Evolutionary conservation across 1,140 invertebrate species (phyloP).

Genomic region (Pantala flavescens): DNA sequence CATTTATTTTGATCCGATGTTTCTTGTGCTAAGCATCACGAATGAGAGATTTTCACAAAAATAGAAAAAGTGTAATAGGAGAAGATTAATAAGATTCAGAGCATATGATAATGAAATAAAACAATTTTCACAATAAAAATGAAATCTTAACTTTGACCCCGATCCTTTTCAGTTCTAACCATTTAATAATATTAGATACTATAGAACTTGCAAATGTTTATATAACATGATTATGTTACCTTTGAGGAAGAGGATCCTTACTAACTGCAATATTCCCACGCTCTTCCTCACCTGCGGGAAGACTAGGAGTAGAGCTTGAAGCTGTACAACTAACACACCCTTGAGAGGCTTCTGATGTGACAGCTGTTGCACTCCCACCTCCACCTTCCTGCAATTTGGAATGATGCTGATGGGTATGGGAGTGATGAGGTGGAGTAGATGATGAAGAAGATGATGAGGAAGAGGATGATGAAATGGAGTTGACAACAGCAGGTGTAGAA

Average conservation of each 20-base stretch:
- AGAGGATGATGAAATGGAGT: background rate
- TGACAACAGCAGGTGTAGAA: background rate
- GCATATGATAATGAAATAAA: too few relatives aligned
- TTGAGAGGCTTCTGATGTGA: background rate
- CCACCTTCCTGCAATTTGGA: slow-evolving; percentile 15
- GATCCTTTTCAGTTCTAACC: too few relatives aligned
- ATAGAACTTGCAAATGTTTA: too few relatives aligned
- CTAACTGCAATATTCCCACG: background rate
- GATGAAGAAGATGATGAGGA: background rate
- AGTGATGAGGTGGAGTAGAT: background rate
- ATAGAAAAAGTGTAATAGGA: too few relatives aligned
- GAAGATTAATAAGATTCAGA: too few relatives aligned
- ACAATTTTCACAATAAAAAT: too few relatives aligned
- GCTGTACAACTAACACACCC: background rate
- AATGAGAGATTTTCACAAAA: too few relatives aligned
- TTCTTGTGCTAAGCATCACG: too few relatives aligned
- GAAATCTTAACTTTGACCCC: too few relatives aligned
- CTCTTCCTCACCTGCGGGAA: background rate
- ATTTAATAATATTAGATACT: too few relatives aligned
- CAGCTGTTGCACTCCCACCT: background rate
- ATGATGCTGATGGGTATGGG: slow-evolving; percentile 21
- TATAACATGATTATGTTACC: background rate
- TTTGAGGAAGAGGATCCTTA: background rate
- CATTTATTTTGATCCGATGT: too few relatives aligned
- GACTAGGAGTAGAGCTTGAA: background rate